phyloP scores from a whole-genome alignment of 2,888 invertebrate species.

The Sussaba pulchella region DNA sequence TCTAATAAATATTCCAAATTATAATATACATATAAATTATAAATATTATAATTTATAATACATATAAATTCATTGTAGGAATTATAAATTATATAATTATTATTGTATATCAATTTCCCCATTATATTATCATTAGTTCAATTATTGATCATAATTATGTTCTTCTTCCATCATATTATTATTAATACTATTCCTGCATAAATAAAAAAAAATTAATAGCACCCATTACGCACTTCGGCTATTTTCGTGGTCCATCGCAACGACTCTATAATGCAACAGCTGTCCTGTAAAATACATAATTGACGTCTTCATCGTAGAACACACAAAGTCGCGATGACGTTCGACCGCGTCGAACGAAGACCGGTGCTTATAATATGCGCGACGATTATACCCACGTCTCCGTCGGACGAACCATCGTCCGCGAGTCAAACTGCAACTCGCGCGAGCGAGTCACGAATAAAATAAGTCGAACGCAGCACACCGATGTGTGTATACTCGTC shows the following conservation, averaged over 20 bases:
- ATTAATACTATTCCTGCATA: no score
- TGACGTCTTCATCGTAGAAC: conserved; percentile 17
- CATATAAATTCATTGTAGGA: no score
- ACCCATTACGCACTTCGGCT: no score
- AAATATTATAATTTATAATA: no score
- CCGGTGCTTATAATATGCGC: conserved; percentile 12
- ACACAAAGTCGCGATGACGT: conserved; percentile 22
- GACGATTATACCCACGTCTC: conserved; percentile 32
- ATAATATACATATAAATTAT: no score
- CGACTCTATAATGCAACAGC: not conserved
- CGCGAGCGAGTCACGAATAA: conserved; percentile 66
- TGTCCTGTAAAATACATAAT: not conserved
- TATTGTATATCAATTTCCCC: no score
- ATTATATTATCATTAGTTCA: no score
- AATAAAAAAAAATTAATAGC: no score
- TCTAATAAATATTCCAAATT: no score
- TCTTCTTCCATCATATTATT: no score
- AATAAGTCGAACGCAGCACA: conserved; percentile 74
- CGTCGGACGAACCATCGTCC: conserved; percentile 38
- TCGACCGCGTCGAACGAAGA: conserved; percentile 42
- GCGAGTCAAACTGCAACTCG: conserved; percentile 49
- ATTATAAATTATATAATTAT: no score
- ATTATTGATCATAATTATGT: no score
- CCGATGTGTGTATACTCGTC: conserved; percentile 65
- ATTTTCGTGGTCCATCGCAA: not conserved